phyloP scores from a whole-genome alignment of 2,797 vertebrate genomes.

The Arctocebus calabarensis region DNA sequence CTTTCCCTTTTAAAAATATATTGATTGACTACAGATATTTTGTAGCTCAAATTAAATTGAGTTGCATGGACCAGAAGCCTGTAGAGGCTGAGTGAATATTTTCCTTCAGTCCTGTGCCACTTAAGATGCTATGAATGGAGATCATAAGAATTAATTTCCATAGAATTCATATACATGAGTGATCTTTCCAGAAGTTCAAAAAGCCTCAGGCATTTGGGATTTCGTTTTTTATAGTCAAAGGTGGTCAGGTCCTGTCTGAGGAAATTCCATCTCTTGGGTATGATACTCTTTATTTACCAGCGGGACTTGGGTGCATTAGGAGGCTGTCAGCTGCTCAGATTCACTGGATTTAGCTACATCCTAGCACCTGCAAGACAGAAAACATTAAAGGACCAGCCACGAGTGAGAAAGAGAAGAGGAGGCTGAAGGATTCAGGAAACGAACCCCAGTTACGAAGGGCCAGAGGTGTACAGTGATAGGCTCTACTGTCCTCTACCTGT shows the following conservation, averaged over 20 bases:
- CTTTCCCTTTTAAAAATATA: neutral
- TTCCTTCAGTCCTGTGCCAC: neutral
- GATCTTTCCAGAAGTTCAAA: slow-evolving; percentile 35
- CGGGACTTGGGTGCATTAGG: neutral
- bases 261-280: slow-evolving; percentile 33
- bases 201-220: neutral
- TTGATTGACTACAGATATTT: slow-evolving; percentile 12
- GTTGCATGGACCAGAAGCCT: slow-evolving; percentile 30
- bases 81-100: slow-evolving; percentile 1
- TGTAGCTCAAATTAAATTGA: slow-evolving; percentile 25
- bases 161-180: neutral
- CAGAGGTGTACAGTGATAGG: neutral
- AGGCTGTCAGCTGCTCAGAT: neutral
- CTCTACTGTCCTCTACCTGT: neutral
- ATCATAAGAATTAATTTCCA: slow-evolving; percentile 56
- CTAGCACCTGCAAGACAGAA: neutral
- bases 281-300: neutral
- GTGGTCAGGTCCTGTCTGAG: slow-evolving; percentile 38
- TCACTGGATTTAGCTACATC: slow-evolving; percentile 7
- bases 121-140: slow-evolving; percentile 3
- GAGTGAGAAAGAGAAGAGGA: neutral
- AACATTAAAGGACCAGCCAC: neutral
- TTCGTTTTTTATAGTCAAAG: slow-evolving; percentile 31
- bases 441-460: neutral
- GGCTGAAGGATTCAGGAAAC: neutral